These are phyloP conservation scores for Lacanobia oleracea DNA, from an alignment of 2,888 invertebrate species.

Conservation along the genomic window DNA sequence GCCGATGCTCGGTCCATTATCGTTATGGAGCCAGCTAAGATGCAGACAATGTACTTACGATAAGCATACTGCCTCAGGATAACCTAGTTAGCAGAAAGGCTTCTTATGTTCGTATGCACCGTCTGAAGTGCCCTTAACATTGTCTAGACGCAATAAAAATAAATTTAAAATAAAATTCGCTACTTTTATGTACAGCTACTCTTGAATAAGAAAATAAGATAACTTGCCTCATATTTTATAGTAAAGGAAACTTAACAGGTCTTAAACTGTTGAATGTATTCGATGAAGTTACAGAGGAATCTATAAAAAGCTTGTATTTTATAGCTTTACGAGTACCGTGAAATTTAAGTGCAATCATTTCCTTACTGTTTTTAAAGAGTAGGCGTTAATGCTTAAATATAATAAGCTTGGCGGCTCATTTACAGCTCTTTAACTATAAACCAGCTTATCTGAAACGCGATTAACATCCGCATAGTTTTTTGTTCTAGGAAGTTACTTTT, in stretches of 20 bases:
- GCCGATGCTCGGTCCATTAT: constrained; percentile 68
- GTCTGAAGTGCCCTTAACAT: constrained; percentile 36
- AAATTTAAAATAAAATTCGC: constrained; percentile 28
- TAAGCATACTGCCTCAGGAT: constrained; percentile 75
- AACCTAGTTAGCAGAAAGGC: constrained; percentile 72
- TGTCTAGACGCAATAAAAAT: constrained; percentile 60
- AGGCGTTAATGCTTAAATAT: constrained; percentile 42
- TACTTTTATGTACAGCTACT: constrained; percentile 17
- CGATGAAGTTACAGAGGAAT: constrained; percentile 21
- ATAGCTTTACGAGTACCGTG: constrained; percentile 11
- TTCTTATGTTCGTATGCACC: constrained; percentile 63
- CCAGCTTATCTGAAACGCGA: constrained; percentile 32
- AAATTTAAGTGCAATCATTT: constrained; percentile 40
- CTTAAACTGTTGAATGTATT: constrained; percentile 17
- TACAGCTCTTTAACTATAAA: constrained; percentile 4
- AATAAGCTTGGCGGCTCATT: constrained; percentile 21
- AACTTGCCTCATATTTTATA: constrained; percentile 8
- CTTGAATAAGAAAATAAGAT: constrained; percentile 32
- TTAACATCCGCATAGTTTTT: constrained; percentile 37
- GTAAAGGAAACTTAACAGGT: not conserved
- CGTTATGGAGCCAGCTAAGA: constrained; percentile 79
- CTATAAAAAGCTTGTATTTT: constrained; percentile 15
- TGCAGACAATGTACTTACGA: constrained; percentile 80
- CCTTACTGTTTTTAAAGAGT: constrained; percentile 35
- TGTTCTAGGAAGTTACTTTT: not conserved